phyloP scores from a whole-genome alignment of 2,113 vertebrate species.

The Rhea pennata region DNA sequence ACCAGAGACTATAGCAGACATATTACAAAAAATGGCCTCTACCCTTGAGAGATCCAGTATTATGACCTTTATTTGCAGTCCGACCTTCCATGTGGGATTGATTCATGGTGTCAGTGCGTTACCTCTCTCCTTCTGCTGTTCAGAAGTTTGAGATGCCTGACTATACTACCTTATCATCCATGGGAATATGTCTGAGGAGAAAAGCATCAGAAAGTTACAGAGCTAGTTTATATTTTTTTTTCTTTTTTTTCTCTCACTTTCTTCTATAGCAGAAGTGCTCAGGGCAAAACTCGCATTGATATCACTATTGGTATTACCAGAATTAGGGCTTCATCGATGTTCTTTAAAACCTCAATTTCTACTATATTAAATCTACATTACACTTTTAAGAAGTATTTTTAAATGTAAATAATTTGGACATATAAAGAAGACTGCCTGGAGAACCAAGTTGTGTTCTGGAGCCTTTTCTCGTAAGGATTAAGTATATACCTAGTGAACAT shows the following conservation, averaged over 20 bases:
- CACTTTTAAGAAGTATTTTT: neutral
- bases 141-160: neutral
- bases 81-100: fast-evolving
- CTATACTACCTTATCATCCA: neutral
- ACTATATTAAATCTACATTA: neutral
- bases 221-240: neutral
- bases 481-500: neutral
- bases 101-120: fast-evolving
- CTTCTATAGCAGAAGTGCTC: neutral
- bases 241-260: neutral
- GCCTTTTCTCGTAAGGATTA: neutral
- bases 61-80: neutral
- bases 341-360: neutral
- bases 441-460: neutral
- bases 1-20: fast-evolving
- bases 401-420: neutral
- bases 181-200: neutral
- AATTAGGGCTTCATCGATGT: neutral
- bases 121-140: neutral
- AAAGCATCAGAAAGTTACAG: neutral
- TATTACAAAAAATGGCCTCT: neutral
- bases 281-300: neutral
- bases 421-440: neutral
- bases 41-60: neutral
- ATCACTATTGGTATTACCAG: neutral